A percentile compares a stretch with the other conserved stretches of the same genome.
Evolutionary conservation across 2,888 invertebrate species (phyloP).

Genomic region (Tanypteryx hageni): DNA sequence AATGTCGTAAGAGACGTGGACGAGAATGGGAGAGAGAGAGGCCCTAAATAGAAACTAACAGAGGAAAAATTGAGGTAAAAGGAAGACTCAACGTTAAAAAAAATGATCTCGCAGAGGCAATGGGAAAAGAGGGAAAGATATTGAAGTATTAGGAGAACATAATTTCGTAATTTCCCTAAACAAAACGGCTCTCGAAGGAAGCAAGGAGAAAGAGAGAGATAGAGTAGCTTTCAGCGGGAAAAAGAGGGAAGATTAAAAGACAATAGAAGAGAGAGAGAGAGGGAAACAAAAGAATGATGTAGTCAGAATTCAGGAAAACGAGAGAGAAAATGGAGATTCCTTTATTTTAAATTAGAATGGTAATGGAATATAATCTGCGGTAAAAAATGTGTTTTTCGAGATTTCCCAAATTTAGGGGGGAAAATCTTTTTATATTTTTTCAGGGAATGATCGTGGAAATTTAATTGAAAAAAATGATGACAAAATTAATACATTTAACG

Average conservation of each 20-base stretch:
- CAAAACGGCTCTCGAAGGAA: not conserved
- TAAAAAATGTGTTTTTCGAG: not conserved
- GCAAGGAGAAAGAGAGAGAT: not conserved
- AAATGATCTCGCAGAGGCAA: not conserved
- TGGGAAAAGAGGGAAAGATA: not conserved
- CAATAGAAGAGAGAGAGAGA: not conserved
- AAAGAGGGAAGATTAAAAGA: not conserved
- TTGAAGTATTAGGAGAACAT: not conserved
- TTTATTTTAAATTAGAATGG: constrained; percentile 14
- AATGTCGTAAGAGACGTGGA: too few relatives aligned
- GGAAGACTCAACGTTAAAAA: not conserved
- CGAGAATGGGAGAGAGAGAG: not conserved
- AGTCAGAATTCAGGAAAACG: not conserved
- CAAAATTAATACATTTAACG: too few relatives aligned
- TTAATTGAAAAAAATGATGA: not conserved
- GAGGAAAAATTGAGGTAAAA: not conserved
- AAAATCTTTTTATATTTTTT: not conserved
- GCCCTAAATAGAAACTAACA: not conserved
- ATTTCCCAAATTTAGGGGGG: not conserved
- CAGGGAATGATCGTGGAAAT: not conserved
- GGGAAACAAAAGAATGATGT: not conserved
- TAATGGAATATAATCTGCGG: not conserved
- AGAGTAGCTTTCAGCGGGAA: not conserved
- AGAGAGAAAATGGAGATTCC: not conserved
- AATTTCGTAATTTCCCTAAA: not conserved